Evolutionary conservation across 2,797 vertebrate species (phyloP).

Genomic region (Steatocranus sp.): DNA sequence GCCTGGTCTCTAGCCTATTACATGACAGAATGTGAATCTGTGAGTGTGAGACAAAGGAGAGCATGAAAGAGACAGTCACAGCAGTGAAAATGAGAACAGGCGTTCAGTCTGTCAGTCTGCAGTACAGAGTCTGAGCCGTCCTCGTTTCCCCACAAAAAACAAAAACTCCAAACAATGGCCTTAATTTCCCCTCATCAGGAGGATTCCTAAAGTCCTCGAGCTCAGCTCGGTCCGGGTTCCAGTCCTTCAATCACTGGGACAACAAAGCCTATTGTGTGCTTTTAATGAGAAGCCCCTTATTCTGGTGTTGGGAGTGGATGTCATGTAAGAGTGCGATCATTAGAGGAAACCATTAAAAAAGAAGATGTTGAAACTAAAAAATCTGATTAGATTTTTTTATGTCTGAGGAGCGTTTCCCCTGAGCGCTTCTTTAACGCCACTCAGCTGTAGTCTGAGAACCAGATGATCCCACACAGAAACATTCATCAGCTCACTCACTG

Average conservation of each 20-base stretch:
- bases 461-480: background rate
- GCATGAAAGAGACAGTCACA: background rate
- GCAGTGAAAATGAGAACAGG: background rate
- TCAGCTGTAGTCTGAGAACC: too few species aligned
- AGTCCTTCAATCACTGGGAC: background rate
- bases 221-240: background rate
- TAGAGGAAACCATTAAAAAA: background rate
- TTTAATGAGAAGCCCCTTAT: background rate
- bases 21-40: background rate
- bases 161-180: background rate
- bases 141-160: background rate
- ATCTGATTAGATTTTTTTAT: background rate
- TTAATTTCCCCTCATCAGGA: background rate
- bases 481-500: background rate
- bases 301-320: background rate
- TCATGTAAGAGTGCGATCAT: background rate
- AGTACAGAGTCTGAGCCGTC: background rate
- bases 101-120: background rate
- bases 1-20: background rate
- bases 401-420: background rate
- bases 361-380: background rate
- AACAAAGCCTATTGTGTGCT: background rate
- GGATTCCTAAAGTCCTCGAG: background rate
- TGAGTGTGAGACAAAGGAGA: background rate
- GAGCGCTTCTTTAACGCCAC: fast-evolving